A percentile compares a stretch with the other conserved stretches of the same genome.
These are phyloP conservation scores for Prochilodus magdalenae DNA, from an alignment of 2,113 vertebrate species.

Conservation along the genomic window DNA sequence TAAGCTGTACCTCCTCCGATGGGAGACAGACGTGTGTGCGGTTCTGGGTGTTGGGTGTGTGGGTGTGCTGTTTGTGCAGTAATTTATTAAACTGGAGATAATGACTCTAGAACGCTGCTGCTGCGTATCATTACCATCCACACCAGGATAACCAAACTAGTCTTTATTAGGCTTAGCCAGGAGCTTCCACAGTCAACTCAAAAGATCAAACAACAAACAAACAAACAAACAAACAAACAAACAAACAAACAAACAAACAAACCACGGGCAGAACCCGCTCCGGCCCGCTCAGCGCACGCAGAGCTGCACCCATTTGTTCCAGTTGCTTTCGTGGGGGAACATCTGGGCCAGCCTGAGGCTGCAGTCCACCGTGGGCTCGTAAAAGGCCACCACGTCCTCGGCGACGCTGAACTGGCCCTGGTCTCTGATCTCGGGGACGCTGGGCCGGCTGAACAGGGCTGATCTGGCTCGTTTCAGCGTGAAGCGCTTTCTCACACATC, in stretches of 20 bases:
- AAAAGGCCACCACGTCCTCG: conserved; percentile 69
- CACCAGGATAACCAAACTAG: not conserved
- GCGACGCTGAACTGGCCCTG: not conserved
- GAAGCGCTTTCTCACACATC: conserved; percentile 81
- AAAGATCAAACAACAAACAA: too few species aligned
- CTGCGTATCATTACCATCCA: not conserved
- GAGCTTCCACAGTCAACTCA: too few species aligned
- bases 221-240: not conserved
- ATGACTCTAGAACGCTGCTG: not conserved
- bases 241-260: not conserved
- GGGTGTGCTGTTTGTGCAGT: not conserved
- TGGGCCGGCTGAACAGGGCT: conserved; percentile 80
- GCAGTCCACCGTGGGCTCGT: conserved; percentile 89
- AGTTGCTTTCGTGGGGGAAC: conserved; percentile 87
- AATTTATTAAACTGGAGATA: not conserved
- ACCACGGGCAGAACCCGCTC: too few species aligned
- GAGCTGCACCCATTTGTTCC: conserved; percentile 82
- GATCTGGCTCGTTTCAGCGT: conserved; percentile 64
- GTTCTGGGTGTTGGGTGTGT: not conserved
- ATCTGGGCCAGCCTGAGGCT: conserved; percentile 82
- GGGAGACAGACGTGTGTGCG: too few species aligned
- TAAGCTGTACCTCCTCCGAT: too few species aligned
- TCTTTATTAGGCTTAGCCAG: not conserved
- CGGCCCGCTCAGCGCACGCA: conserved; percentile 31
- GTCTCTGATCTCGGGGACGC: not conserved